These are phyloP conservation scores for Marcusenius ussheri DNA, from an alignment of 2,113 vertebrate species.

Conservation along the genomic window DNA sequence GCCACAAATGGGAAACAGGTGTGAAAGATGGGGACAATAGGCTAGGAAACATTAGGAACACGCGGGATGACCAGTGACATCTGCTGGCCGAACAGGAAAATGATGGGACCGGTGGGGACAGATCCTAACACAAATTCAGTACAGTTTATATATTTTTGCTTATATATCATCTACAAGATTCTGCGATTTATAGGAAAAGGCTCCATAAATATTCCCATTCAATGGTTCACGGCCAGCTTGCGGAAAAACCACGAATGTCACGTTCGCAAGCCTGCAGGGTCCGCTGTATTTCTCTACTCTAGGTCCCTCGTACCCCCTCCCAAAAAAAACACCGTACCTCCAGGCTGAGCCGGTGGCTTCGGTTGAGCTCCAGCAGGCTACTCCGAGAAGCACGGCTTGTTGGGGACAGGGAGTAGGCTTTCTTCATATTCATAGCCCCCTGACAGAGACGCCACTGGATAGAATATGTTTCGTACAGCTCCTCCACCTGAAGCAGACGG, in stretches of 20 bases:
- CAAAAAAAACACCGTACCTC: constrained; percentile 61
- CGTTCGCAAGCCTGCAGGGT: neutral
- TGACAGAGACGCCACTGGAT: constrained; percentile 84
- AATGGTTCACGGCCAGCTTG: neutral
- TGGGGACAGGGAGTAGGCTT: constrained; percentile 75
- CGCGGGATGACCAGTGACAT: neutral
- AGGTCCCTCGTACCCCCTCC: neutral
- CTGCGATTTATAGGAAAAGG: neutral
- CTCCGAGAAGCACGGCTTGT: constrained; percentile 79
- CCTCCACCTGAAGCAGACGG: constrained; percentile 70
- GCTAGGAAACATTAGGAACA: neutral
- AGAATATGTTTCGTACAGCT: constrained; percentile 87
- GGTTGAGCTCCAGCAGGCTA: constrained; percentile 82
- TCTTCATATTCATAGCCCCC: constrained; percentile 86
- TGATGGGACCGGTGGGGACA: neutral
- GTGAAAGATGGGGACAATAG: neutral
- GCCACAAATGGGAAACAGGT: neutral
- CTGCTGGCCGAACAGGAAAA: neutral
- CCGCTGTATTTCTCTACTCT: neutral
- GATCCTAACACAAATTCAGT: neutral
- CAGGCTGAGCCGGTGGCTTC: constrained; percentile 76
- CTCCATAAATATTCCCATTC: neutral
- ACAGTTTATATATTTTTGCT: neutral
- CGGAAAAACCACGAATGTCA: neutral
- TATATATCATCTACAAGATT: neutral